Conservation (phyloP, 2,113 vertebrate species). For the Nansenia antarctica region DNA sequence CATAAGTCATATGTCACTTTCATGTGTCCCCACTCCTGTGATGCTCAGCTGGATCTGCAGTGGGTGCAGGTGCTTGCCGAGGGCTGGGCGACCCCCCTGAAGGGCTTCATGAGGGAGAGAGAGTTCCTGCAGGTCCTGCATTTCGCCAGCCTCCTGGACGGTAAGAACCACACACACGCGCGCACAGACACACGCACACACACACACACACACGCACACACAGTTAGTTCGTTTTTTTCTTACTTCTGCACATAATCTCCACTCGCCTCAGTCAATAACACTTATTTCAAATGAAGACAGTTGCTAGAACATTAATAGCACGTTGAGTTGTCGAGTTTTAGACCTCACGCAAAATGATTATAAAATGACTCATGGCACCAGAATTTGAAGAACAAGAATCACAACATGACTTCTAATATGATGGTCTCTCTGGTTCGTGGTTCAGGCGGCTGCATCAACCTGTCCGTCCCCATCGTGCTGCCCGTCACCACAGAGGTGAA, state of each 20-base stretch:
- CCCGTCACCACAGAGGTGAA: conserved; percentile 81
- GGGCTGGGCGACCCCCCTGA: conserved; percentile 96
- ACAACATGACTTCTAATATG: too few species aligned
- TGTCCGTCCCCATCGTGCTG: conserved; percentile 91
- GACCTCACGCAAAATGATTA: too few species aligned
- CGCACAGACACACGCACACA: neutral
- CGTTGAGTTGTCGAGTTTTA: too few species aligned
- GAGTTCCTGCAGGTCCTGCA: conserved; percentile 94
- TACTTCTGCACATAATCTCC: neutral
- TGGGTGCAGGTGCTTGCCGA: conserved; percentile 97
- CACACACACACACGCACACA: neutral
- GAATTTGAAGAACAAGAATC: too few species aligned
- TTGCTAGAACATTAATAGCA: too few species aligned
- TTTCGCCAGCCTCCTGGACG: conserved; percentile 89
- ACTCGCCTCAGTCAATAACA: neutral
- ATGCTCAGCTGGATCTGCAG: conserved; percentile 89
- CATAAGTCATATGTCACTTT: too few species aligned
- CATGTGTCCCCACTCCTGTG: neutral
- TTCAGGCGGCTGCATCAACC: conserved; percentile 87
- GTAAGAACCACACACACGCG: conserved; percentile 63
- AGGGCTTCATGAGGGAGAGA: conserved; percentile 94
- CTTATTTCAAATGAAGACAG: too few species aligned
- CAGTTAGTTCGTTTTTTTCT: too few species aligned
- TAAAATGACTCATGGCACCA: too few species aligned
- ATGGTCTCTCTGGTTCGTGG: too few species aligned